phyloP scores from a whole-genome alignment of 2,888 invertebrate species.

The Phlogophora meticulosa region DNA sequence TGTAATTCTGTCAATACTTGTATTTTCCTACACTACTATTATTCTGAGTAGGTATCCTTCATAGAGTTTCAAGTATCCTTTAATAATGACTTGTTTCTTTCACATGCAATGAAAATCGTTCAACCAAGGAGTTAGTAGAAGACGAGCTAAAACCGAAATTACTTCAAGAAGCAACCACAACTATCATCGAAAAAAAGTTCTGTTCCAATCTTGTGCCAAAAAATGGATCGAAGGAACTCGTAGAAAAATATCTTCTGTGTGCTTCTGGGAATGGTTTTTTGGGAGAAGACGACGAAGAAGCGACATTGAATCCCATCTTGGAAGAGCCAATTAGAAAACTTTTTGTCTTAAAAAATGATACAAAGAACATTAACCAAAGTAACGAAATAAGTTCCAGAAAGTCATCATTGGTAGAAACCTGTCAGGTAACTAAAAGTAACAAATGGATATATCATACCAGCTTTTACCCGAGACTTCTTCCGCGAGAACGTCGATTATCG shows the following conservation, averaged over 20 bases:
- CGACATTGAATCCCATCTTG: background rate
- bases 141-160: slow-evolving; percentile 3
- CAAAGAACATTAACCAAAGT: background rate
- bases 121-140: background rate
- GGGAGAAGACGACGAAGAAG: slow-evolving; percentile 13
- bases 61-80: no score
- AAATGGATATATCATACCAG: no score
- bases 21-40: no score
- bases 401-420: slow-evolving; percentile 25
- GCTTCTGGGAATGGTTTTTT: slow-evolving; percentile 26
- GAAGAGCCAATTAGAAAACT: background rate
- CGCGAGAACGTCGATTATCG: no score
- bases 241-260: slow-evolving; percentile 42
- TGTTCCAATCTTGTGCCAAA: slow-evolving; percentile 19
- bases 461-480: no score
- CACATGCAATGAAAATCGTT: background rate
- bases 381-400: slow-evolving; percentile 31
- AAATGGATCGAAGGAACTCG: slow-evolving; percentile 5
- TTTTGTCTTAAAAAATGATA: background rate
- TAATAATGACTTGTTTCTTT: background rate
- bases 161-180: slow-evolving; percentile 41
- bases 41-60: no score
- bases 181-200: slow-evolving; percentile 15
- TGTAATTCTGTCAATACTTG: no score
- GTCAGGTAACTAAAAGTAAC: slow-evolving; percentile 30